Evolutionary conservation across 1,140 invertebrate species (phyloP), one percentile per base, ranked within the genome.

Genomic region (Solen grandis): DNA sequence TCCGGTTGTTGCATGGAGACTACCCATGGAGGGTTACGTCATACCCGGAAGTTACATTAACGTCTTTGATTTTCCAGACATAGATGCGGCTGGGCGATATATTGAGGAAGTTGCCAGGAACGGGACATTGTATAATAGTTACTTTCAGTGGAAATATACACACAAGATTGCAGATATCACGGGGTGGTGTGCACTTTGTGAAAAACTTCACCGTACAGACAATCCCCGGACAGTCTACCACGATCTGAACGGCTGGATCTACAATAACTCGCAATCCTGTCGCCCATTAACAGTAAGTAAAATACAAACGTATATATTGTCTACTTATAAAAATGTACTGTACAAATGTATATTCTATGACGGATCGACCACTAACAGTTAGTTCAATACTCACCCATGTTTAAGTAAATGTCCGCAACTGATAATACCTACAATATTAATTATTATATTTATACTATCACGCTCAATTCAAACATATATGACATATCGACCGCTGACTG

Each of bases 21-120:
- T n/a, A n/a, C n/a, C 29, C 25, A 25, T 29, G 38, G 65, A 69
- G 27, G 46, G 54, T 52, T 52, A 29, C 33, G 65, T 69, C 31
- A 69, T 69, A 29, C 22, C 65, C n/a, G 46, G 46, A 29, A 50
- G 38, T 46, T 69, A 69, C 22, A 69, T 69, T 29, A 69, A 69
- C 33, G 46, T 69, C 13, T 25, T 25, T 27, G 65, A 69, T 69
- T 69, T 69, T 29, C 38, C 38, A n/a, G 41, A 52, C 31, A 19
- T 69, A 31, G 46, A 69, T 14, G 65, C 41, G 13, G 38, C 46
- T 14, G 65, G 38, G 19, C 22, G 46, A 19, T 69, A 69, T 38
- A 46, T 69, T 2, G 25, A 52, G 13, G 46, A 50, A 19, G 65
- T 69, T 14, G 36, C 31, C 31, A 69, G 31, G 19, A 69, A 69